Evolutionary conservation across 2,113 vertebrate species (phyloP), one percentile per base, ranked within the genome.

Genomic region (Leucoraja erinaceus): DNA sequence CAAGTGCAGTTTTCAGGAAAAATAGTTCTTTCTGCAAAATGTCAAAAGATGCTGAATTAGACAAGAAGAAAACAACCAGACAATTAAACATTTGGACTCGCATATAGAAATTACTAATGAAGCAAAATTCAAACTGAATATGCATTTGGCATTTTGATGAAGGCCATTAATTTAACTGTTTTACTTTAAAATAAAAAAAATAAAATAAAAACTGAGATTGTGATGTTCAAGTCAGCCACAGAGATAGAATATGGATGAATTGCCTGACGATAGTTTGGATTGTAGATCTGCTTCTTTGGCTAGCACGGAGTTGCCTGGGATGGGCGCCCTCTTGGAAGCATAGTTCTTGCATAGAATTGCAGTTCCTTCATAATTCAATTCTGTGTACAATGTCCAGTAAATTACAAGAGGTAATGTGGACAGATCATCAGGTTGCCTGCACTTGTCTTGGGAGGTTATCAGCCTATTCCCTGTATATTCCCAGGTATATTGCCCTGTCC

Each of bases 151-250:
- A 25, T 28, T 83, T 79, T 83, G 14, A 31, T 28, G 63, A 79
- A 56, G 81, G 28, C 81, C 81, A 61, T 86, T 84, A 84, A 84
- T 83, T 11, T 59, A 84, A n/a, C 11, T 56, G n/a, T 61, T 86
- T 86, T 86, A 61, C 28, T 16, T 61, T 63, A 66, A 6, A 31
- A 16, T 10, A 25, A 28, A 59, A 59, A 83, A n/a, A 59, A 83
- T 14, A 14, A 16, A 88, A 31, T 66, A 63, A 63, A 63, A 63
- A 3, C 12, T 18, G 31, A 88, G 56, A 1, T 8, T 28, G 14
- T 31, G 83, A 88, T 31, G 31, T 66, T 88, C 59, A 88, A 88
- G n/a, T 5, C 59, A 20, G 59, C 28, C 28, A 31, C 16, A 79
- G 28, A 25, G 56, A 7, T 61, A 25, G 54, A n/a, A 54, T 3